Base-by-base conservation (phyloP, 2,888 invertebrate genomes). In the Plagodis dolabraria region DNA sequence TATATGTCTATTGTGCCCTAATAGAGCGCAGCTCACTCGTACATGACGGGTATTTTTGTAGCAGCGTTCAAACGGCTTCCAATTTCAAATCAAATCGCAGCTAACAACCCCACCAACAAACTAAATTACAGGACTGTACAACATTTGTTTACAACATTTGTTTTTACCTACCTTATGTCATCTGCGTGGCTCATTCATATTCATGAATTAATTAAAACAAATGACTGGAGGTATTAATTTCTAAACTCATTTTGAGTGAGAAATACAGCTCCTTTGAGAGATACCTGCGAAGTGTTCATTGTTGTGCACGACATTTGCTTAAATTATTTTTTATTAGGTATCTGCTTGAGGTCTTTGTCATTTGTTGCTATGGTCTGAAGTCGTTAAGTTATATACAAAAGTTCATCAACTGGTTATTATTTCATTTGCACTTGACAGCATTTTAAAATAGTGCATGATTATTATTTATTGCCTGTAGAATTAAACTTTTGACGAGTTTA, bases 161-260 rank as follows among this genome's bases (percentile, higher is more conserved):
- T 22, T n/a, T n/a, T n/a, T n/a, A 22, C 72, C 70, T 74, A 76
- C 71, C 79, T 73, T 79, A 73, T 79, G 77, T 80, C 82, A 80
- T 77, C 76, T 79, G 77, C 72, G 76, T 69, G 68, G 58, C 70
- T 77, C 77, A 82, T 86, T 71, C 77, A 85, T 86, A 86, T 86
- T 86, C 84, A 86, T 81, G 79, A 82, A 62, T 79, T 83, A 84
- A 86, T 87, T 86, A 85, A 82, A 85, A 84, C 82, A 80, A 86
- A 87, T 79, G 78, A 76, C 76, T 78, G 65, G 68, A 79, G 79
- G 80, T 83, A 86, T 83, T 84, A 84, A 84, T 85, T 82, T 82
- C 75, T 78, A 79, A 80, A 80, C 77, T 84, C 77, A 79, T 82
- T 83, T 68, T 69, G 71, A 77, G 74, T 74, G 72, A 79, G 77